phyloP scores from a whole-genome alignment of 2,113 vertebrate genomes.

The Pogonocichla stellata region DNA sequence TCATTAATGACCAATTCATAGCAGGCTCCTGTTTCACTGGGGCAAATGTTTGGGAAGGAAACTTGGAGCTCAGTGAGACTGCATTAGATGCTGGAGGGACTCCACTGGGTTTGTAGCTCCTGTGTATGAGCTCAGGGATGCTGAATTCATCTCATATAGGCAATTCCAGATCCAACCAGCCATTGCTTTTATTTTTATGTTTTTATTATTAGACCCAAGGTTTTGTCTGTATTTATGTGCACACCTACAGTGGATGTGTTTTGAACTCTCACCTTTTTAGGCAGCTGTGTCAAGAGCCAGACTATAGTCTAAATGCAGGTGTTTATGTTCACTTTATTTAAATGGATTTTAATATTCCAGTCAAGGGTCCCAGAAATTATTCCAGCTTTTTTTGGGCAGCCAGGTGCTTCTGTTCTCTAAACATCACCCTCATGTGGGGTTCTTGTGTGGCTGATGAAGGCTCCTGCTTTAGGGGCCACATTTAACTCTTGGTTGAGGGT shows the following conservation, averaged over 20 bases:
- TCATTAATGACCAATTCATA: background rate
- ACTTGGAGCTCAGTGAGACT: background rate
- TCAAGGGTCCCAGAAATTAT: background rate
- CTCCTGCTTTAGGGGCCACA: background rate
- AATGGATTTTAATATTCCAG: background rate
- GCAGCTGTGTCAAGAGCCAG: background rate
- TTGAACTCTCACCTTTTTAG: background rate
- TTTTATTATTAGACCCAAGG: background rate
- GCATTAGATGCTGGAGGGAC: fast-evolving
- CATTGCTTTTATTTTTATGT: background rate
- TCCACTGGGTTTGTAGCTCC: background rate
- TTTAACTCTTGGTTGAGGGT: background rate
- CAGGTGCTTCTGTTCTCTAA: background rate
- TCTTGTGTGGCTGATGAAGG: background rate
- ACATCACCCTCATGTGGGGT: background rate
- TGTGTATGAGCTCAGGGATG: background rate
- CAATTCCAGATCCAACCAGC: background rate
- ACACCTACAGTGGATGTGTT: background rate
- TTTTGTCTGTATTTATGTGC: background rate
- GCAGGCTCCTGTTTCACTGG: background rate
- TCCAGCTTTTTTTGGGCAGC: background rate
- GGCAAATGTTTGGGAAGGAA: background rate
- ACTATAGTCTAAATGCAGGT: background rate
- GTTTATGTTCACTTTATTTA: background rate
- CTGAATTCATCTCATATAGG: background rate